Percentiles rank a stretch among this genome's conserved stretches.
These are phyloP conservation scores for Melanostigma gelatinosum DNA, from an alignment of 2,113 vertebrate genomes.

Conservation along the genomic window DNA sequence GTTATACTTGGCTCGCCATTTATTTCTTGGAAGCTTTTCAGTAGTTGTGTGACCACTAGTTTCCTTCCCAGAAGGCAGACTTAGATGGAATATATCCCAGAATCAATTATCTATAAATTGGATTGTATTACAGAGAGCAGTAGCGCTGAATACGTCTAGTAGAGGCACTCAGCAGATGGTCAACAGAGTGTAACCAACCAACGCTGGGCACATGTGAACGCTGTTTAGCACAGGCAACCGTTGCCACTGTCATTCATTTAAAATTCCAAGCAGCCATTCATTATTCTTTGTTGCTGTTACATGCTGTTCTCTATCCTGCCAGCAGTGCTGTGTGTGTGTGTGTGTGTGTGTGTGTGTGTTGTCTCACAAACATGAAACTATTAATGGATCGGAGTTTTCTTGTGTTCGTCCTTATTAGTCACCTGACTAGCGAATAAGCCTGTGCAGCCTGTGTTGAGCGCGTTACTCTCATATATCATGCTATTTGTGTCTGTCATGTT, in stretches of 20 bases:
- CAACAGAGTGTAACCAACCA: conserved; percentile 48
- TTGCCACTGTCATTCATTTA: conserved; percentile 57
- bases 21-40: conserved; percentile 49
- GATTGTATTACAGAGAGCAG: conserved; percentile 58
- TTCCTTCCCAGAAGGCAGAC: conserved; percentile 67
- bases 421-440: conserved; percentile 67
- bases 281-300: conserved; percentile 37
- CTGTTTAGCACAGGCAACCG: conserved; percentile 41
- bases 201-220: conserved; percentile 50
- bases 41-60: conserved; percentile 53
- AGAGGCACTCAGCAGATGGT: conserved; percentile 36
- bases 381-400: conserved; percentile 64
- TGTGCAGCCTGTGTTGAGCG: conserved; percentile 8
- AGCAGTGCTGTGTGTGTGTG: background rate
- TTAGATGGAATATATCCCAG: conserved; percentile 64
- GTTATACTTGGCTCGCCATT: conserved; percentile 43
- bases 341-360: background rate
- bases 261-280: conserved; percentile 46
- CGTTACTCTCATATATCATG: conserved; percentile 65
- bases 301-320: conserved; percentile 30
- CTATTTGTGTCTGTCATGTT: conserved; percentile 74
- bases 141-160: conserved; percentile 37
- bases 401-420: conserved; percentile 65
- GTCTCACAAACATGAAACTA: conserved; percentile 27
- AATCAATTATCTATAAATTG: conserved; percentile 71